Conservation (phyloP, 2,113 vertebrate species). For the Grammomys dolichurus region DNA sequence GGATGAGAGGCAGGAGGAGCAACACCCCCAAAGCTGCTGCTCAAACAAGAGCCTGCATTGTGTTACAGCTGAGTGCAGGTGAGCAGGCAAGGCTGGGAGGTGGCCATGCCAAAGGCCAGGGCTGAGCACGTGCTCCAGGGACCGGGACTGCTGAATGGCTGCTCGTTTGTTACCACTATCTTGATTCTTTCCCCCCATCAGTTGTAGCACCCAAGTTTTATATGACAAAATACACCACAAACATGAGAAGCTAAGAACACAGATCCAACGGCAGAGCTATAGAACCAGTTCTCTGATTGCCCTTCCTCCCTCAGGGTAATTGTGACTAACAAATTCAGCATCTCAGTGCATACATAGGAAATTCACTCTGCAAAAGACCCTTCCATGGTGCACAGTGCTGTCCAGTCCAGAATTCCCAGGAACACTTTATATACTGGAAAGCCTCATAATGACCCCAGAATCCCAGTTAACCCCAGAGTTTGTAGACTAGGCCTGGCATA, state of each 20-base stretch:
- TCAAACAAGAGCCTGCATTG: background rate
- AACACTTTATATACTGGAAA: background rate
- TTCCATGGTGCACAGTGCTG: background rate
- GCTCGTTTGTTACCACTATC: background rate
- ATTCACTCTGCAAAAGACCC: conserved; percentile 15
- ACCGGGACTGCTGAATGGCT: background rate
- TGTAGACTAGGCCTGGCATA: background rate
- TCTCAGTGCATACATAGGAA: conserved; percentile 1
- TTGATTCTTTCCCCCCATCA: background rate
- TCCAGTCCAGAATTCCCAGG: background rate
- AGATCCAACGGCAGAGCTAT: background rate
- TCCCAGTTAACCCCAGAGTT: background rate
- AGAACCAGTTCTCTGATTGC: background rate
- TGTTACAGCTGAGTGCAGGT: background rate
- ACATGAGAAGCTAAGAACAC: conserved; percentile 3
- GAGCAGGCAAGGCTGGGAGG: background rate
- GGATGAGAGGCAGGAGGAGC: background rate
- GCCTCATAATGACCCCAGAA: background rate
- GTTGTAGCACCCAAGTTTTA: conserved; percentile 18
- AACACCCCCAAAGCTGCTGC: background rate
- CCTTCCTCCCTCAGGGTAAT: background rate
- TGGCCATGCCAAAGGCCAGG: background rate
- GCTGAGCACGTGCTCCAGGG: background rate
- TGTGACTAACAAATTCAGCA: background rate
- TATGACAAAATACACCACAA: conserved; percentile 41